These are phyloP conservation scores for Drosophila nasuta DNA, from an alignment of 1,140 invertebrate species.

Conservation along the genomic window DNA sequence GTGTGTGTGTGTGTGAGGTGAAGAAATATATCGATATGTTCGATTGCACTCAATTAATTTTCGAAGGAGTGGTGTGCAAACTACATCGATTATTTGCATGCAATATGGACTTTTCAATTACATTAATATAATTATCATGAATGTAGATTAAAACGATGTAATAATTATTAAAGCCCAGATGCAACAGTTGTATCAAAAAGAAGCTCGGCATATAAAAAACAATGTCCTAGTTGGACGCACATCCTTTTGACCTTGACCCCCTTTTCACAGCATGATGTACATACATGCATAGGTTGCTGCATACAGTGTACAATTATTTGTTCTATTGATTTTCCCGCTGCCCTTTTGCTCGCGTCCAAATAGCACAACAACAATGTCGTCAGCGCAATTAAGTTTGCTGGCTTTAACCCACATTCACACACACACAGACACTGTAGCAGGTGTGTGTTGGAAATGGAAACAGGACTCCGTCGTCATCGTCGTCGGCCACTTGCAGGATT, in stretches of 20 bases:
- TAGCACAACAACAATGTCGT: constrained; percentile 24
- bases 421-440: neutral
- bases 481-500: constrained; percentile 71
- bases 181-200: too few relatives aligned
- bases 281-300: constrained; percentile 5
- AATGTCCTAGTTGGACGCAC: constrained; percentile 26
- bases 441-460: constrained; percentile 20
- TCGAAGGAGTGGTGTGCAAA: neutral
- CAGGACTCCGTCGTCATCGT: constrained; percentile 44
- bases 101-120: neutral
- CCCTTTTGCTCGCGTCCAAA: constrained; percentile 29
- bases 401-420: constrained; percentile 59
- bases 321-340: constrained; percentile 71
- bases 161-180: neutral
- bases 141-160: too few relatives aligned
- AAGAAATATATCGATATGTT: neutral
- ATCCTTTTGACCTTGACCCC: constrained; percentile 65
- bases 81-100: neutral
- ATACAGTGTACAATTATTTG: constrained; percentile 14
- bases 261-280: constrained; percentile 29
- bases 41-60: neutral
- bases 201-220: neutral
- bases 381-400: constrained; percentile 65
- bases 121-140: too few relatives aligned
- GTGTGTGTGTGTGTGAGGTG: neutral